Evolutionary conservation across 2,888 invertebrate species (phyloP), one percentile per base, ranked within the genome.

Genomic region (Hirtodrosophila trivittata): DNA sequence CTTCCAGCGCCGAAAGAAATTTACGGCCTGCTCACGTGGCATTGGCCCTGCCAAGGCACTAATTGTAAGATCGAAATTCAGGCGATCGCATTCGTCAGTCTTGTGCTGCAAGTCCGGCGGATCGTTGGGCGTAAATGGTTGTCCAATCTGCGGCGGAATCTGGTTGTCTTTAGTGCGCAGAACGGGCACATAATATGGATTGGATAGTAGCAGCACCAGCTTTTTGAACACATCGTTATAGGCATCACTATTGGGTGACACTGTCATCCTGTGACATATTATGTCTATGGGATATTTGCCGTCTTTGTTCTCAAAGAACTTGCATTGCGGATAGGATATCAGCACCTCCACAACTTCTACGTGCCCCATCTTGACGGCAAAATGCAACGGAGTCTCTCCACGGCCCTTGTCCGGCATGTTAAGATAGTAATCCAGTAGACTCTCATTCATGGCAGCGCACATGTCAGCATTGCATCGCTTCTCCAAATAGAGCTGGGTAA

Each of bases 361-460:
- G n/a, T 94, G 93, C 0, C 97, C 98, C 91, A 94, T 95, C 91
- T 98, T 98, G 1, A 95, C 94, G 14, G 98, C 98, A 91, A 98
- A 96, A 92, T 98, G 98, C 9, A 98, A 92, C 0, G 98, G 97
- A 0, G 98, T 97, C 91, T 98, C 98, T 90, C 96, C 95, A 73
- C 96, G 93, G 28, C 95, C 96, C 91, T 97, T 98, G 89, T 98
- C 98, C 0, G 98, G 98, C 26, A 96, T 97, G 90, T 98, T 98
- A 14, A 98, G 92, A 90, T 98, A 98, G 8, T 97, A 93, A 91
- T 98, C 98, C 26, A 97, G 90, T 5, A 98, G 92, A 71, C 95
- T 94, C 38, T 92, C 91, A 9, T 94, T 93, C 66, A 95, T 92
- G 68, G 94, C 93, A 92, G 81, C 75, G 45, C 89, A 89, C 60